A percentile compares a stretch with the other conserved stretches of the same genome.
phyloP scores from a whole-genome alignment of 2,888 invertebrate species.

The Cryptus viduatorius region DNA sequence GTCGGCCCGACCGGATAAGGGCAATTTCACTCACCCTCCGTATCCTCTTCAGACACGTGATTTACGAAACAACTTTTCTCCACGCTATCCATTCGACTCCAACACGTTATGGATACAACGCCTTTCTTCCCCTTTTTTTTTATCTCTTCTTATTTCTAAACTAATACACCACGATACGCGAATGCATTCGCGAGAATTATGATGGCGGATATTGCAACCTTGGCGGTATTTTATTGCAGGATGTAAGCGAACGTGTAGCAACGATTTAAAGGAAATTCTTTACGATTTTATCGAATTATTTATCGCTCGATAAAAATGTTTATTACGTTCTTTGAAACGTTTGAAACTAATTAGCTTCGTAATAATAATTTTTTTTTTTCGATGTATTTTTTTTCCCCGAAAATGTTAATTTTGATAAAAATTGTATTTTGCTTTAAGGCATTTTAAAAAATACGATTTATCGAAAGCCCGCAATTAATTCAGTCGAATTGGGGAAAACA shows the following conservation, averaged over 20 bases:
- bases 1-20: slow-evolving; percentile 7
- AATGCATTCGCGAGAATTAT: slow-evolving; percentile 15
- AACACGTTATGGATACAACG: not conserved
- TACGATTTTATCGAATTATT: not conserved
- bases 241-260: not conserved
- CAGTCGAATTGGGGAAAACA: not conserved
- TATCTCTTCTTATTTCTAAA: not conserved
- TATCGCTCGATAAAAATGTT: not conserved
- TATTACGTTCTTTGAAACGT: not conserved
- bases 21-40: slow-evolving; percentile 5
- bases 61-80: slow-evolving; percentile 36
- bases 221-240: not conserved
- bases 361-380: no score
- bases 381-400: no score
- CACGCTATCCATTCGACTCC: not conserved
- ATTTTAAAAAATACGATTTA: not conserved
- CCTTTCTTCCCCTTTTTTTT: not conserved
- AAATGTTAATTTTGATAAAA: no score
- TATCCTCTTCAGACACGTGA: slow-evolving; percentile 1
- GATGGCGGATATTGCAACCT: slow-evolving; percentile 12
- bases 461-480: not conserved
- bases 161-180: not conserved
- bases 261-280: not conserved
- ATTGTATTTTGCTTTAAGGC: no score
- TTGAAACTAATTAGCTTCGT: no score